Conservation (phyloP, 1,140 invertebrate genomes). For the Cydia pomonella region DNA sequence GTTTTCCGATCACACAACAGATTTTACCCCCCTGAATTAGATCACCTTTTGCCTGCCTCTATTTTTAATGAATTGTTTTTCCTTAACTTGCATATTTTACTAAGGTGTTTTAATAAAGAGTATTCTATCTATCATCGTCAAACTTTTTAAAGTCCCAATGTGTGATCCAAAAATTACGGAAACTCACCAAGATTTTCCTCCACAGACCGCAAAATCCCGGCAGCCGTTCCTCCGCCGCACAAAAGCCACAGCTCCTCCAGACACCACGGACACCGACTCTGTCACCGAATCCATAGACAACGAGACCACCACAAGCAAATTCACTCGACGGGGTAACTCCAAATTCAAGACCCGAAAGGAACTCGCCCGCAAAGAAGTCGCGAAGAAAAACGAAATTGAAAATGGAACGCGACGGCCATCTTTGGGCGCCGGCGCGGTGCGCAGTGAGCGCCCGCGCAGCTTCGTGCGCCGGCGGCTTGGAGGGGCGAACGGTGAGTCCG, state of each 20-base stretch:
- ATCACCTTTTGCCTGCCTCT: no score
- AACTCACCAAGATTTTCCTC: slow-evolving; percentile 60
- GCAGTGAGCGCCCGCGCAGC: slow-evolving; percentile 63
- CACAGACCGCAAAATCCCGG: slow-evolving; percentile 55
- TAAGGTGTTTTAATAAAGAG: no score
- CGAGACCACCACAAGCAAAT: slow-evolving; percentile 60
- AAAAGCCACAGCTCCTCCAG: slow-evolving; percentile 59
- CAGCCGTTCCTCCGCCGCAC: slow-evolving; percentile 63
- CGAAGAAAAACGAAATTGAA: slow-evolving; percentile 42
- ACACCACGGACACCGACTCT: slow-evolving; percentile 52
- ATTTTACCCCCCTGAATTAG: no score
- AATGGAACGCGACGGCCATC: slow-evolving; percentile 52
- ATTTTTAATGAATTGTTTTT: no score
- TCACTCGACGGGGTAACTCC: slow-evolving; percentile 56
- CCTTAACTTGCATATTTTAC: no score
- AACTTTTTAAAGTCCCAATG: not conserved
- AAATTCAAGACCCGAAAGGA: slow-evolving; percentile 68
- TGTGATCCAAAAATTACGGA: not conserved
- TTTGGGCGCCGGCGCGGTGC: slow-evolving; percentile 51
- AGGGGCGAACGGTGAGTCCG: slow-evolving; percentile 73
- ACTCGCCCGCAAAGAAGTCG: slow-evolving; percentile 46
- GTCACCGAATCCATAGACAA: slow-evolving; percentile 44
- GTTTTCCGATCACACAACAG: no score
- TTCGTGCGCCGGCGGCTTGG: slow-evolving; percentile 61
- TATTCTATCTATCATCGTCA: not conserved